phyloP scores from a whole-genome alignment of 2,113 vertebrate genomes.

The Megalops atlanticus region DNA sequence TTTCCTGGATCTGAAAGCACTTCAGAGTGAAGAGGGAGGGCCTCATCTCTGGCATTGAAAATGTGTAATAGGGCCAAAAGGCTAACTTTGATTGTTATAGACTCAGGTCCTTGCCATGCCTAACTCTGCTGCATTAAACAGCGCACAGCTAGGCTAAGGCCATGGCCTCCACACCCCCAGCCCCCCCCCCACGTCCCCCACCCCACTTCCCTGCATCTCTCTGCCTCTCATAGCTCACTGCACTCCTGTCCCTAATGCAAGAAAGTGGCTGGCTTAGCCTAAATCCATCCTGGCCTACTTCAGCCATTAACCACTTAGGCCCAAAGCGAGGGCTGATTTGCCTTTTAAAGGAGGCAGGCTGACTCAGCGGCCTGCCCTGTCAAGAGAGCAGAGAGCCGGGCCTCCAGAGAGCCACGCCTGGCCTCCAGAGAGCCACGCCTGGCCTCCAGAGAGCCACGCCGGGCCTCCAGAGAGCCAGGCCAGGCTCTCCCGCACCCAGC shows the following conservation, averaged over 20 bases:
- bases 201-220: background rate
- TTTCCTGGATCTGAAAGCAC: too few species aligned
- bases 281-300: conserved; percentile 72
- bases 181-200: too few species aligned
- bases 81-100: too few species aligned
- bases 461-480: background rate
- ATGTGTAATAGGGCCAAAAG: too few species aligned
- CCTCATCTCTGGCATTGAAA: too few species aligned
- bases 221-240: too few species aligned
- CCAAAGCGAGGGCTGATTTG: conserved; percentile 25
- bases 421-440: too few species aligned
- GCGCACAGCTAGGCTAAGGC: background rate
- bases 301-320: conserved; percentile 62
- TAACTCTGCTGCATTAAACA: too few species aligned
- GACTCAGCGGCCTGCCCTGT: conserved; percentile 30
- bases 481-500: background rate
- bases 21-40: too few species aligned
- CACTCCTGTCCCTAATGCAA: conserved; percentile 36
- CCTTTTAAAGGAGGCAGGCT: conserved; percentile 34
- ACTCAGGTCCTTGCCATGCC: too few species aligned
- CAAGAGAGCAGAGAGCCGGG: background rate
- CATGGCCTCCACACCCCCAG: background rate
- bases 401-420: background rate
- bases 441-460: background rate
- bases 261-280: conserved; percentile 55